Base-by-base conservation (phyloP, 30 jellyfish, hydroid and myxozoan species). In the Cassiopea xamachana region DNA sequence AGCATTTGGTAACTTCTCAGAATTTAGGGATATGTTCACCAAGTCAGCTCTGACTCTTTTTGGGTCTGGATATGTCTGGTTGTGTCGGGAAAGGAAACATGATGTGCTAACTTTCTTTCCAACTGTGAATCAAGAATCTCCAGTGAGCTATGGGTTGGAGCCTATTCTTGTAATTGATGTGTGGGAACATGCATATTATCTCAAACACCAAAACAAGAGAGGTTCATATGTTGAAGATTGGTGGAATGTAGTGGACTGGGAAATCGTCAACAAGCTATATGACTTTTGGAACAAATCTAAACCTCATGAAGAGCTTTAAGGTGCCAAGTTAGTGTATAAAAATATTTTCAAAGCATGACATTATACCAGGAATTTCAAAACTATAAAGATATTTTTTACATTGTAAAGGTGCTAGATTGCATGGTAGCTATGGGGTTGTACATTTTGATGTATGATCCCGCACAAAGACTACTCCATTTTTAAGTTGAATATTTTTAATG, bases 1-100 rank as follows among this genome's bases (percentile, higher is more conserved):
- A 43, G 89, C 98, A 48, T 93, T 93, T 89, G 95, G 95, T 39
- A 93, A 93, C 77, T 83, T 80, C 49, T 49, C 97, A 9, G 46
- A 84, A 45, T 93, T 93, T 61, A 85, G 84, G 80, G 88, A 80
- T 55, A 90, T 97, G 95, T 80, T 93, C 39, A 84, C 92, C 49
- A 69, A 81, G 27, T 89, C 94, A 43, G 97, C 98, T 7, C 8
- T 78, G 74, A 50, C 77, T n/a, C 89, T 93, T 27, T 93, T 93
- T 84, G 98, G 98, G 15, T 93, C 98, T 61, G 98, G 98, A 48
- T 93, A 93, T 69, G 97, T 93, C 55, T 93, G 98, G 98, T 88
- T 88, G 4, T 89, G 97, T 76, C 91, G 93, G n/a, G 97, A 88
- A 61, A 94, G 93, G 15, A 73, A 62, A 49, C 64, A 79, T 48